Conservation (phyloP, 2,888 invertebrate genomes). For the Ichneumon xanthorius region DNA sequence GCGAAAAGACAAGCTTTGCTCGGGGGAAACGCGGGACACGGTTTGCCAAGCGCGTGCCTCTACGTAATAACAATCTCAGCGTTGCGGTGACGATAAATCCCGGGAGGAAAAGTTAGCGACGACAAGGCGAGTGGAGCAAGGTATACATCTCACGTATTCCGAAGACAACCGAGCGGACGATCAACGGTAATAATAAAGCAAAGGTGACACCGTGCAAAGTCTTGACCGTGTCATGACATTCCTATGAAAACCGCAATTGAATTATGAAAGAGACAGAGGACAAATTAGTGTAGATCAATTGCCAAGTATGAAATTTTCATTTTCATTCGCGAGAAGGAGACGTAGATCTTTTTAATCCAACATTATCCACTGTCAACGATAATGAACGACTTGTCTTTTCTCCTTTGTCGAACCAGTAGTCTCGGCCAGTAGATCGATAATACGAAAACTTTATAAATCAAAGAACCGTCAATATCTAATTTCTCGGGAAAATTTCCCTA, state of each 20-base stretch:
- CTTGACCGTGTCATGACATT: not conserved
- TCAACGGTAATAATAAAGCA: not conserved
- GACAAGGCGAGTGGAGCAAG: constrained; percentile 10
- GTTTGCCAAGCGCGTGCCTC: constrained; percentile 37
- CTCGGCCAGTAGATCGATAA: not conserved
- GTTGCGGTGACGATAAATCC: constrained; percentile 56
- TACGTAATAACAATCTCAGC: constrained; percentile 56
- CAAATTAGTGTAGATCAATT: not conserved
- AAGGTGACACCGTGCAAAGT: not conserved
- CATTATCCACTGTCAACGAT: not conserved
- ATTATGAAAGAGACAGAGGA: not conserved
- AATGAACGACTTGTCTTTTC: not conserved
- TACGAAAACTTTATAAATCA: constrained; percentile 1
- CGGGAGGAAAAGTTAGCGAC: constrained; percentile 46
- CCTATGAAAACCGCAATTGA: not conserved
- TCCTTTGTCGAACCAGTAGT: not conserved
- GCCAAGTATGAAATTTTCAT: not conserved
- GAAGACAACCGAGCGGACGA: not conserved
- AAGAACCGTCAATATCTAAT: constrained; percentile 33
- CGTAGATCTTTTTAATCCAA: not conserved
- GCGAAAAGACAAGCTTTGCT: constrained; percentile 19
- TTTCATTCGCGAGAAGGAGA: not conserved
- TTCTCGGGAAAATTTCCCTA: constrained; percentile 56
- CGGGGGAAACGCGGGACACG: constrained; percentile 38
- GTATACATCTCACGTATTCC: not conserved